Evolutionary conservation across 2,888 invertebrate species (phyloP), one percentile per base, ranked within the genome.

Genomic region (Tipula lateralis): DNA sequence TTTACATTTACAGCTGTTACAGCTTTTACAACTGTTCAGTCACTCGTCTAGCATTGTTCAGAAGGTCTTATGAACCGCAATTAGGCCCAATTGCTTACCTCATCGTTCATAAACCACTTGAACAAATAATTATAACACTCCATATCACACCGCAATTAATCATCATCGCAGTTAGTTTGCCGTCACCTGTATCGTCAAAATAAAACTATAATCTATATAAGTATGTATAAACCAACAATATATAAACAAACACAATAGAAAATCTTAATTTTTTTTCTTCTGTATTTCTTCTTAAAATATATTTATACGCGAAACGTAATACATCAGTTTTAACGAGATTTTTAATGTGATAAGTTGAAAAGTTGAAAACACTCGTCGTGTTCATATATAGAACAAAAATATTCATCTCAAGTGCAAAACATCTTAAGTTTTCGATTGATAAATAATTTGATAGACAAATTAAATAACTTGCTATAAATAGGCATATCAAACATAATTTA

Each of bases 311-410:
- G 66, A 66, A 66, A 66, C 66, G 66, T 66, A 66, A 66, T 66
- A 66, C 66, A 66, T 66, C 66, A 66, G 66, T 66, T 66, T 66
- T 66, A 24, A 66, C 66, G 66, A 66, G 66, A 66, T 66, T 66
- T 66, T 66, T 66, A 66, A 66, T 66, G 66, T 66, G 66, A 66
- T 66, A 66, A 66, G 66, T 66, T 66, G 66, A 66, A 66, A 66
- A 66, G 66, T 44, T 44, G 44, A 50, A 50, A 50, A 50, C 16
- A 24, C 24, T 66, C 24, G 19, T 24, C 3, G 44, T 44, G 32
- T 32, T 32, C 44, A 24, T 24, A 16, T 50, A 24, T 9, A 66
- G 24, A 66, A 24, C 7, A 66, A 66, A 24, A 19, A 50, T n/a
- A 36, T 32, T 36, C 44, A 44, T 66, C 24, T 66, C 66, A 66